Base-by-base conservation (phyloP, 2,113 vertebrate species). In the Ceyx cyanopectus region DNA sequence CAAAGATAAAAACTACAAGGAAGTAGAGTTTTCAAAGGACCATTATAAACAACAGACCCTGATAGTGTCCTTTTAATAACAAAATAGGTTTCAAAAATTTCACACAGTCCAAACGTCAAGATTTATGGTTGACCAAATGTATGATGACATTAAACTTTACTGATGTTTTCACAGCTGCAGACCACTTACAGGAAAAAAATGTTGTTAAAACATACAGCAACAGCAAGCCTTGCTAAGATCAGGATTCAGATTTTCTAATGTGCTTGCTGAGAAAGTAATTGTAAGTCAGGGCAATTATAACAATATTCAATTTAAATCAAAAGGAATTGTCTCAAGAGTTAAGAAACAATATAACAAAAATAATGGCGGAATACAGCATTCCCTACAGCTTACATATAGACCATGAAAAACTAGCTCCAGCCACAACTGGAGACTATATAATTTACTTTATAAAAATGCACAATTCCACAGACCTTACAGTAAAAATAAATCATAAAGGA, bases 121-220 rank as follows among this genome's bases (percentile, higher is more conserved):
- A 94, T 61, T 93, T 89, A 87, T 65, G 48, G 45, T 37, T 90
- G 56, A 87, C 40, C 34, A 83, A 85, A 87, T 41, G 26, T 50
- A 70, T 23, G 12, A 54, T 23, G 60, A 85, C 89, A 80, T 48
- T 89, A 86, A 85, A 74, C 63, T 66, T 95, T 30, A 74, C 14
- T 75, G 20, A 77, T 85, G 72, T 89, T 95, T 92, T 87, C 85
- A 77, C 84, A 93, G 87, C 72, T 94, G 91, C 75, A 89, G 58
- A 78, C 43, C 60, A 74, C 40, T 78, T 85, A 81, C 1, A 60
- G n/a, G 66, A 63, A 91, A 94, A 96, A 96, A 76, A 62, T 1
- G 14, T 41, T 34, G 72, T 75, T 81, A 62, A 94, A 93, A 93
- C 37, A 90, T 54, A 85, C 88, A 91, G 45, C 53, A 89, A 60